Evolutionary conservation across 92 coral and sea anemone species (phyloP).

Genomic region (Palythoa grandis): DNA sequence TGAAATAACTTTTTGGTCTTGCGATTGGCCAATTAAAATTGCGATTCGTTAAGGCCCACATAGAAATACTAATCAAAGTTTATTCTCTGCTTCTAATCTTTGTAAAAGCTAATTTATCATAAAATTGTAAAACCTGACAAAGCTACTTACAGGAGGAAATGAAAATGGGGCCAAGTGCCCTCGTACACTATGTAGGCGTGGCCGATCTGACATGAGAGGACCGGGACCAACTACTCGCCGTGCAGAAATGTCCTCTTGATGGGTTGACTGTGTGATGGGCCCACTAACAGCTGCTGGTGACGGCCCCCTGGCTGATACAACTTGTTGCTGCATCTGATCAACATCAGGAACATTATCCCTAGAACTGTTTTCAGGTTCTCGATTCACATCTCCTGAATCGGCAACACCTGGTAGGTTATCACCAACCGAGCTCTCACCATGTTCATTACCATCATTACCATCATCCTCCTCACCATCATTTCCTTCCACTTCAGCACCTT

Average conservation of each 20-base stretch:
- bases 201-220: constrained; percentile 56
- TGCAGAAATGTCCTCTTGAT: constrained; percentile 54
- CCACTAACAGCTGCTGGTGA: constrained; percentile 15
- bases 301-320: constrained; percentile 36
- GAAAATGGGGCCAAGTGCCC: constrained; percentile 95
- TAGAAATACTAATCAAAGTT: not conserved
- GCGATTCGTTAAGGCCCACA: too few species aligned
- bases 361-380: constrained; percentile 18
- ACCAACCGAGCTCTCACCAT: constrained; percentile 33
- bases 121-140: not conserved
- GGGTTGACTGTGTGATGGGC: constrained; percentile 39
- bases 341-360: constrained; percentile 41
- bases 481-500: constrained; percentile 51
- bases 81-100: not conserved
- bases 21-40: too few species aligned
- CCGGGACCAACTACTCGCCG: constrained; percentile 46
- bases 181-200: constrained; percentile 70
- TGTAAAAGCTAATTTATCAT: not conserved
- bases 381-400: constrained; percentile 24
- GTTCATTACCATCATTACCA: constrained; percentile 30
- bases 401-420: constrained; percentile 37
- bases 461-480: constrained; percentile 46
- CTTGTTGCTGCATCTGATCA: constrained; percentile 38
- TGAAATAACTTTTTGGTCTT: too few species aligned
- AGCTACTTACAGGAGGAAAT: constrained; percentile 81